Evolutionary conservation across 1,140 invertebrate genomes (phyloP).

Genomic region (Cryptotermes secundus): DNA sequence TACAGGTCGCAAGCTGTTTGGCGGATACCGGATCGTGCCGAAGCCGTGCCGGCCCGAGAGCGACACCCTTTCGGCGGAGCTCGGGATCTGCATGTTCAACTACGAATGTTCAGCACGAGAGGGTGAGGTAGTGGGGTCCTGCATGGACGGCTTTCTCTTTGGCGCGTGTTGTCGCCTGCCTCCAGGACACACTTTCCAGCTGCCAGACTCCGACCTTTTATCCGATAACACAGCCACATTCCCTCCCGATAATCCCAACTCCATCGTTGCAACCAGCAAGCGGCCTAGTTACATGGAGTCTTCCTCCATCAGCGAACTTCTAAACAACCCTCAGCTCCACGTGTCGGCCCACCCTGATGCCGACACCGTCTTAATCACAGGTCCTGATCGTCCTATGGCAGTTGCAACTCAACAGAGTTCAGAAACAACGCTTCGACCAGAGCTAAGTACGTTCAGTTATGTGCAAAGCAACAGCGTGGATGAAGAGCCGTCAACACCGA

Average conservation of each 20-base stretch:
- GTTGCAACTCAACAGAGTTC: no score
- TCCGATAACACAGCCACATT: not conserved
- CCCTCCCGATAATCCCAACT: slow-evolving; percentile 35
- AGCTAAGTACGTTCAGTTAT: slow-evolving; percentile 34
- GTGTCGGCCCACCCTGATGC: slow-evolving; percentile 52
- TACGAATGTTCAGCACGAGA: slow-evolving; percentile 80
- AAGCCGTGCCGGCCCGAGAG: slow-evolving; percentile 62
- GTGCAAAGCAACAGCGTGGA: slow-evolving; percentile 27
- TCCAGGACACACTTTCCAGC: slow-evolving; percentile 36
- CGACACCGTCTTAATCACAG: slow-evolving; percentile 58
- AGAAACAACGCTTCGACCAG: not conserved
- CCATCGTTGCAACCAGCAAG: slow-evolving; percentile 22
- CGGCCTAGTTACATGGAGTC: not conserved
- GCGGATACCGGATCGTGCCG: slow-evolving; percentile 80
- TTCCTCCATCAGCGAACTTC: not conserved
- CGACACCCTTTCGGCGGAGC: slow-evolving; percentile 40
- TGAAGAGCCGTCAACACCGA: not conserved
- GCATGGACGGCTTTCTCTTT: slow-evolving; percentile 89
- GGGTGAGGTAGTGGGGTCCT: slow-evolving; percentile 82
- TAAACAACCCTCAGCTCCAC: slow-evolving; percentile 5
- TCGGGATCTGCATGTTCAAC: slow-evolving; percentile 90
- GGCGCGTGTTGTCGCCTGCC: slow-evolving; percentile 83
- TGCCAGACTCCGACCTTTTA: slow-evolving; percentile 22
- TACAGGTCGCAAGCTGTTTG: slow-evolving; percentile 76
- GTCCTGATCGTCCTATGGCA: no score